These are phyloP conservation scores for Temnothorax rugatulus DNA, from an alignment of 2,888 invertebrate genomes.

Conservation along the genomic window DNA sequence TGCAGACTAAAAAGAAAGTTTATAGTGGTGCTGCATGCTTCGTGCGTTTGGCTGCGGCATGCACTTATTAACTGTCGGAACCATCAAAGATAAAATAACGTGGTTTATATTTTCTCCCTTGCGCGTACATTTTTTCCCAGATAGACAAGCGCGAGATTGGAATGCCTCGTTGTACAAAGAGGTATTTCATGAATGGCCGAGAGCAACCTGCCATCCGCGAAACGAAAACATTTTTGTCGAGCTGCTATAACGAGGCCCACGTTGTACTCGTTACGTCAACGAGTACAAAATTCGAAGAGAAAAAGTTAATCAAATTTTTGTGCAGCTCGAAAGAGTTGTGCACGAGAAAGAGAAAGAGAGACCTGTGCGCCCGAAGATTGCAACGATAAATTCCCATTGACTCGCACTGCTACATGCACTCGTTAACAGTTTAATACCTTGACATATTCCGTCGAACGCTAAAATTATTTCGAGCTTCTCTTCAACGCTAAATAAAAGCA, in stretches of 20 bases:
- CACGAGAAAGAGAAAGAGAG: background rate
- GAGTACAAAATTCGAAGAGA: conserved; percentile 27
- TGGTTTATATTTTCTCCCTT: conserved; percentile 17
- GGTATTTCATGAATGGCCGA: conserved; percentile 51
- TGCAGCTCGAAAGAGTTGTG: background rate
- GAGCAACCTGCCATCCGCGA: conserved; percentile 33
- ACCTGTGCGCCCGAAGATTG: background rate
- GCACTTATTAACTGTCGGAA: conserved; percentile 20
- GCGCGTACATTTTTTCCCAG: conserved; percentile 18
- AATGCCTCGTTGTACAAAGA: conserved; percentile 55
- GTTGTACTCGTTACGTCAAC: conserved; percentile 30
- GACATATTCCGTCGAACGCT: background rate
- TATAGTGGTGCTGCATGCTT: background rate
- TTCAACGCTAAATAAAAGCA: background rate
- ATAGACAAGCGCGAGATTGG: conserved; percentile 43
- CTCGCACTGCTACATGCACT: background rate
- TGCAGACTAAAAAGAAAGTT: background rate
- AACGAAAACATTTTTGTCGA: conserved; percentile 51
- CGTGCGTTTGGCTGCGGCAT: background rate
- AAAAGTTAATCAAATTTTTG: conserved; percentile 32
- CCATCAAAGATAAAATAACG: conserved; percentile 39
- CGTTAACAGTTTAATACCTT: background rate
- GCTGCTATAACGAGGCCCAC: conserved; percentile 27
- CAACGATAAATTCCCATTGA: conserved; percentile 3
- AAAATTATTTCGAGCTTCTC: background rate